These are phyloP conservation scores for Tyrannus savana DNA, from an alignment of 2,113 vertebrate species.

Conservation along the genomic window DNA sequence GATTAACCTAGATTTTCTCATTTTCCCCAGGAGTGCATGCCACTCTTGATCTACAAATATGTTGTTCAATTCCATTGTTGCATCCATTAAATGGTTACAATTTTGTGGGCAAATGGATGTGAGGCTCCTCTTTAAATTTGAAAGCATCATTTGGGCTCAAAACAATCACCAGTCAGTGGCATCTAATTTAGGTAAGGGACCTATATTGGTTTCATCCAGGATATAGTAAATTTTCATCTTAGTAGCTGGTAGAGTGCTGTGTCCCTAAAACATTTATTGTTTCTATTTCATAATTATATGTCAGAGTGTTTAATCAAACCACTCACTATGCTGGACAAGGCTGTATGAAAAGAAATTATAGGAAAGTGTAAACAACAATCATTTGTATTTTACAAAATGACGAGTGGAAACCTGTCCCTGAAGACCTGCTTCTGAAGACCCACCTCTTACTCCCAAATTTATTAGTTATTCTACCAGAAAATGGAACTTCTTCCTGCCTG, in stretches of 20 bases:
- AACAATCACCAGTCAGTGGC: neutral
- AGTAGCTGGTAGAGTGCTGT: neutral
- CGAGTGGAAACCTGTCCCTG: neutral
- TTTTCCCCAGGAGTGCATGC: neutral
- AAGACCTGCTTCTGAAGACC: neutral
- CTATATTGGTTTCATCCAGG: neutral
- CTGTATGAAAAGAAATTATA: neutral
- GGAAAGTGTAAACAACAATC: neutral
- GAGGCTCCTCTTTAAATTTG: neutral
- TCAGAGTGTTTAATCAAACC: neutral
- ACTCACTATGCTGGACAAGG: neutral
- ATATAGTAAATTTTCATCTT: neutral
- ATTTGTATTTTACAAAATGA: neutral
- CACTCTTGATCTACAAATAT: neutral
- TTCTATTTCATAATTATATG: neutral
- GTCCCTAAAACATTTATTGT: neutral
- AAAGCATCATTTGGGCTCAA: neutral
- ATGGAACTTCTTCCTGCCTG: neutral
- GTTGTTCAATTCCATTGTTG: neutral
- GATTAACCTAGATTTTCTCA: neutral
- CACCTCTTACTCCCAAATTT: neutral
- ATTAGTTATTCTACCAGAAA: neutral
- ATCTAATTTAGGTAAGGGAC: neutral
- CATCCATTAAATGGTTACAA: neutral
- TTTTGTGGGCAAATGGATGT: neutral